Conservation (phyloP, 1,140 invertebrate species). For the Plutomurus gul region DNA sequence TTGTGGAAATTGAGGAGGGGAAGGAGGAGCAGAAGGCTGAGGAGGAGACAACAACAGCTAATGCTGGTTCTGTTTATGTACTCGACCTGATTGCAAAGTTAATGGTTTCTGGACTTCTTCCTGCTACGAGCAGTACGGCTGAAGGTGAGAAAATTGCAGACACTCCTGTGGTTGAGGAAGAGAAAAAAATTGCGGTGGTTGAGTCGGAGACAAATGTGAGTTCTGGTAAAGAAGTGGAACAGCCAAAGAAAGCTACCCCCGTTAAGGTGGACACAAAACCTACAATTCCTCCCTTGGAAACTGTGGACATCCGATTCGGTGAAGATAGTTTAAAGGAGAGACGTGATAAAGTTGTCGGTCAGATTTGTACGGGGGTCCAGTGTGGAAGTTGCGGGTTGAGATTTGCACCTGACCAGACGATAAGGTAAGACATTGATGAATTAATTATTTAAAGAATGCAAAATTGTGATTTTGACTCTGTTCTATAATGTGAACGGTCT, state of each 20-base stretch:
- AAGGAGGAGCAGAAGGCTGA: neutral
- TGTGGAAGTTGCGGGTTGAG: slow-evolving; percentile 91
- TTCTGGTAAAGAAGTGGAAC: neutral
- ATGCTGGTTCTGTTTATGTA: slow-evolving; percentile 68
- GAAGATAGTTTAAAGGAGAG: slow-evolving; percentile 60
- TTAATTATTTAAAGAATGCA: neutral
- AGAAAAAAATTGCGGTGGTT: neutral
- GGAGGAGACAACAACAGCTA: neutral
- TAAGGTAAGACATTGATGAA: slow-evolving; percentile 61
- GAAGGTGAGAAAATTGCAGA: neutral
- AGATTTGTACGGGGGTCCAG: slow-evolving; percentile 85
- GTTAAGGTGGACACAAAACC: neutral
- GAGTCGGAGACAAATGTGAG: neutral
- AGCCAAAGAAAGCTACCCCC: neutral
- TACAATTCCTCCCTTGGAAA: slow-evolving; percentile 54
- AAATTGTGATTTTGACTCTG: neutral
- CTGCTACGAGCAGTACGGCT: slow-evolving; percentile 54
- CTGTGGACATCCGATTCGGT: slow-evolving; percentile 46
- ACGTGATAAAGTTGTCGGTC: slow-evolving; percentile 68
- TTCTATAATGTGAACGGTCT: neutral
- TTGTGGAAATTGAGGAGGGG: neutral
- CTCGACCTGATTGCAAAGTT: slow-evolving; percentile 81
- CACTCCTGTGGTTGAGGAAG: slow-evolving; percentile 39
- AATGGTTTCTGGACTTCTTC: slow-evolving; percentile 80
- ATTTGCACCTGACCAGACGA: slow-evolving; percentile 84